Base-by-base conservation (phyloP, 2,113 vertebrate genomes). In the Recurvirostra avosetta region DNA sequence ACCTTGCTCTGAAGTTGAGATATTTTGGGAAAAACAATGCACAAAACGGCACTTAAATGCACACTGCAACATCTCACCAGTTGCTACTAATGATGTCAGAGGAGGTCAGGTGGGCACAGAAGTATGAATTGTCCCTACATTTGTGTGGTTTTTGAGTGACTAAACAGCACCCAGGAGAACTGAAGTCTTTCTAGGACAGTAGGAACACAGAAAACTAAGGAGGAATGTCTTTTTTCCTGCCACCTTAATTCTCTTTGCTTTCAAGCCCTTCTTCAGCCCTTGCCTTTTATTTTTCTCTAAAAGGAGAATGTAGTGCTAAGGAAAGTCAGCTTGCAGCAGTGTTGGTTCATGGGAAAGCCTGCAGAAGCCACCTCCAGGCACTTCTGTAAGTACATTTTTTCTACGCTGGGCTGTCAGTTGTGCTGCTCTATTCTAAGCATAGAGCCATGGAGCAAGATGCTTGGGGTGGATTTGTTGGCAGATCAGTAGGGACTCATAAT, bases 381-480 rank as follows among this genome's bases (percentile, higher is more conserved):
- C 66, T 96, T 92, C 71, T 90, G 13, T 61, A 94, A 96, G 92
- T 74, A 38, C 63, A 49, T 59, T 53, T 85, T 87, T 80, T 50
- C 85, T 77, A 11, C 2, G 3, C 59, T 83, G 86, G 90, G 82
- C 65, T 96, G 90, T 91, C 88, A 80, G 74, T 96, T 94, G 85
- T 90, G 95, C 94, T 93, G 81, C 96, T 92, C 95, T 96, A 91
- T 97, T 96, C 94, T 94, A 77, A 95, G 86, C 11, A 2, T 23
- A 85, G 70, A 97, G 79, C 68, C 92, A 92, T 34, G 25, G 86
- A 96, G 94, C 88, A 88, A 94, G 91, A 96, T 88, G 79, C 82
- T 95, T 92, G 82, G 94, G 94, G 86, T 94, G 79, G 92, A 93
- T 96, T 95, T 96, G 95, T 77, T 96, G 96, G 96, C 92, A 96